These are phyloP conservation scores for Neomonachus schauinslandi DNA, from an alignment of 2,113 vertebrate species.

Conservation along the genomic window DNA sequence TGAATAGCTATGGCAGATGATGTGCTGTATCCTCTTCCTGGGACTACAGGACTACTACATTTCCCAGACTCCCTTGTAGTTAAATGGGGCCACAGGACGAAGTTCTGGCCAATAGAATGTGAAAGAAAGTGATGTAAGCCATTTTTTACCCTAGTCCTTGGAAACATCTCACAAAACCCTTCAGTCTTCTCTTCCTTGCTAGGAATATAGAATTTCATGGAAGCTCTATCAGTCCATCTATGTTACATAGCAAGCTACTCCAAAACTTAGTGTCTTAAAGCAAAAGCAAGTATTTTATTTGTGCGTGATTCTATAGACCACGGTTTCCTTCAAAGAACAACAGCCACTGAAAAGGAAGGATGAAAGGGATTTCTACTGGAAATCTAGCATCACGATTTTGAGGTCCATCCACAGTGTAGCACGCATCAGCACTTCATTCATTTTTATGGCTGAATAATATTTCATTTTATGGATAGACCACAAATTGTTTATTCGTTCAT, in stretches of 20 bases:
- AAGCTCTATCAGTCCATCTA: background rate
- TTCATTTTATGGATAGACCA: background rate
- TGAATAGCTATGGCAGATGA: no score
- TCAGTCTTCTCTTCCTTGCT: background rate
- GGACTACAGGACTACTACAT: background rate
- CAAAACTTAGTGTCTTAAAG: background rate
- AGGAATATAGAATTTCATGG: conserved; percentile 2
- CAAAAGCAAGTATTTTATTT: background rate
- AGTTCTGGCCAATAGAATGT: background rate
- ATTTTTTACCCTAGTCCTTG: background rate
- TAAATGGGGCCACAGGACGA: background rate
- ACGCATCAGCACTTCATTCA: background rate
- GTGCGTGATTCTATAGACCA: background rate
- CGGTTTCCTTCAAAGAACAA: conserved; percentile 16
- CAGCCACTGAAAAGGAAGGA: background rate
- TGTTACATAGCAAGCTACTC: background rate
- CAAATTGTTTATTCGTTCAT: background rate
- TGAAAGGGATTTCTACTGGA: conserved; percentile 16
- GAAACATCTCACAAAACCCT: background rate
- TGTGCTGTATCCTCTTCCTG: background rate
- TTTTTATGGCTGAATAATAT: background rate
- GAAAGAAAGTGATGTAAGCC: background rate
- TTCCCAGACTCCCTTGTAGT: background rate
- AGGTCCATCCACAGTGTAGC: background rate
- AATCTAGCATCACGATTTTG: background rate